Conservation (phyloP, 2,113 vertebrate species). For the Rostratula benghalensis region DNA sequence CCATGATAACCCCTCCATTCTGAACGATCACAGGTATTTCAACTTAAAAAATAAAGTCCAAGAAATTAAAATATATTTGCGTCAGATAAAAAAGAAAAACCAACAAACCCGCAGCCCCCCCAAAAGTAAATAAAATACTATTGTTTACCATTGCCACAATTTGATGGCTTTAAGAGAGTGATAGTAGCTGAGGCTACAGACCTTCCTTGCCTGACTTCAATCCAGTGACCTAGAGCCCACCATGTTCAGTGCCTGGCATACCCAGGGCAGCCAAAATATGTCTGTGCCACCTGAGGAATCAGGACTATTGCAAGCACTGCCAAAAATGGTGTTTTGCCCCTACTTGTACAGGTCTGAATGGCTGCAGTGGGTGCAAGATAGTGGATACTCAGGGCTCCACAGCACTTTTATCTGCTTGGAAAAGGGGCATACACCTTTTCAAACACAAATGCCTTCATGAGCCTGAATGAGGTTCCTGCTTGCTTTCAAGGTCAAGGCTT, state of each 20-base stretch:
- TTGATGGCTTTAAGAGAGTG: background rate
- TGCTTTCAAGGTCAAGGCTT: background rate
- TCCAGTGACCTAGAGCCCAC: background rate
- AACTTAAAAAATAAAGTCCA: background rate
- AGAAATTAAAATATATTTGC: background rate
- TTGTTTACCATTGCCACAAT: background rate
- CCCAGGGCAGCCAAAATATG: background rate
- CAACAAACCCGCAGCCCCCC: background rate
- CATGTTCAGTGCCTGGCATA: background rate
- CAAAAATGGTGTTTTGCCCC: background rate
- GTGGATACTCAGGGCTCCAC: background rate
- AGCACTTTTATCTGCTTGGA: background rate
- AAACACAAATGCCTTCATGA: background rate
- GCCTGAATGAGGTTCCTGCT: background rate
- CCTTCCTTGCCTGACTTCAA: background rate
- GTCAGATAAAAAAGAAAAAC: background rate
- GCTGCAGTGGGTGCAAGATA: background rate
- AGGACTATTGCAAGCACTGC: background rate
- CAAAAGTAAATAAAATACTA: background rate
- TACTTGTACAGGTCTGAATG: background rate
- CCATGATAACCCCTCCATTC: background rate
- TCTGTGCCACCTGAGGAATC: background rate
- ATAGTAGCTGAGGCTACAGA: background rate
- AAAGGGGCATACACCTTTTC: background rate
- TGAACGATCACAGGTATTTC: background rate